Evolutionary conservation across 2,797 vertebrate species (phyloP).

Genomic region (Pseudochaenichthys georgianus): DNA sequence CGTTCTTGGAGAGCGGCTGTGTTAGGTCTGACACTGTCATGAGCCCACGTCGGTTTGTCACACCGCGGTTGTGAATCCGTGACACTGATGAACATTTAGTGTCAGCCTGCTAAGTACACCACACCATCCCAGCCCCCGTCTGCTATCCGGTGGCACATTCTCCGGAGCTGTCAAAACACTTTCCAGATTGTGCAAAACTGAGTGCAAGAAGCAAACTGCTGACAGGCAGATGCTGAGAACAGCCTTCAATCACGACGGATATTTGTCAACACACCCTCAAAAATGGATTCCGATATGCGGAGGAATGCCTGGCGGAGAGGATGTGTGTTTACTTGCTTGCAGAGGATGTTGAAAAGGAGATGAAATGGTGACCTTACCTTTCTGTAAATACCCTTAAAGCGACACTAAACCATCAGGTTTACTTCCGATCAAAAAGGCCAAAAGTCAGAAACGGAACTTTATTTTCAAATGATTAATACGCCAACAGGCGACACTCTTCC

Average conservation of each 20-base stretch:
- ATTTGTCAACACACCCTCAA: slow-evolving; percentile 35
- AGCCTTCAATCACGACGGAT: slow-evolving; percentile 43
- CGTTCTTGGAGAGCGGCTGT: slow-evolving; percentile 21
- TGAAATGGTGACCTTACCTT: slow-evolving; percentile 24
- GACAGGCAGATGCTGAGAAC: slow-evolving; percentile 41
- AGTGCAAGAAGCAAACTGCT: slow-evolving; percentile 27
- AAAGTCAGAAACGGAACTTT: neutral
- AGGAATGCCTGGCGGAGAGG: neutral
- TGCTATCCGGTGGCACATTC: slow-evolving; percentile 57
- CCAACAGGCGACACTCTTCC: slow-evolving; percentile 36
- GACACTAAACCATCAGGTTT: slow-evolving; percentile 19
- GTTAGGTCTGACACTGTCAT: slow-evolving; percentile 40
- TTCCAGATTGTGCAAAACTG: slow-evolving; percentile 39
- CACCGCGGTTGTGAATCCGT: slow-evolving; percentile 37
- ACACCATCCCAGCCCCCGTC: slow-evolving; percentile 55
- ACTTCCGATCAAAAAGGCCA: slow-evolving; percentile 17
- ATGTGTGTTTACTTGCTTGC: slow-evolving; percentile 39
- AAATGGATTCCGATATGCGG: slow-evolving; percentile 22
- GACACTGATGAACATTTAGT: slow-evolving; percentile 64
- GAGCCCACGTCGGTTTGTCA: slow-evolving; percentile 34
- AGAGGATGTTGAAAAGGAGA: slow-evolving; percentile 34
- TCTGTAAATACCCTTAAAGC: slow-evolving; percentile 12
- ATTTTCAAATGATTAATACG: neutral
- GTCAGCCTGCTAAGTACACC: slow-evolving; percentile 56
- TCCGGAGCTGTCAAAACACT: slow-evolving; percentile 69